These are phyloP conservation scores for Lagria hirta DNA, from an alignment of 2,888 invertebrate species.

Conservation along the genomic window DNA sequence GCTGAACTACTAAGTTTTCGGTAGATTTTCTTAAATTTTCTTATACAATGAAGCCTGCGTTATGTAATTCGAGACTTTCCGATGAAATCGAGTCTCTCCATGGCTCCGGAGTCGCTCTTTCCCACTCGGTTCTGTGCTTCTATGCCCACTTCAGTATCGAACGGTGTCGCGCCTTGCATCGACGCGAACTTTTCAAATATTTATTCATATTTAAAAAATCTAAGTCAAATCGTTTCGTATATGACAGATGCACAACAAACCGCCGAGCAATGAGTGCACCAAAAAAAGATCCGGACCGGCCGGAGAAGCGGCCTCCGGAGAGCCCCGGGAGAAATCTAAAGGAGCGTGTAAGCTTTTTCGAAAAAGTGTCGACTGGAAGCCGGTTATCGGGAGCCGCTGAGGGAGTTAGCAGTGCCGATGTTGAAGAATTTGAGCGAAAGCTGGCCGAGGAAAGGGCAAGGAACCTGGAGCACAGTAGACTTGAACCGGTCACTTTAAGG, in stretches of 20 bases:
- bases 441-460: constrained; percentile 40
- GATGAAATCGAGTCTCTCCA: constrained; percentile 38
- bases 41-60: no score
- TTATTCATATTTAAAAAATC: background rate
- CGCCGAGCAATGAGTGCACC: constrained; percentile 40
- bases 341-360: constrained; percentile 78
- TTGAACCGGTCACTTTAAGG: constrained; percentile 63
- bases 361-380: constrained; percentile 72
- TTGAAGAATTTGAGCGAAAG: constrained; percentile 42
- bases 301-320: constrained; percentile 46
- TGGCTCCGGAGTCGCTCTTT: constrained; percentile 30
- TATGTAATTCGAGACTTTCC: constrained; percentile 29
- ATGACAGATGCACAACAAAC: constrained; percentile 33
- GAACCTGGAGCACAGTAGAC: constrained; percentile 51
- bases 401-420: constrained; percentile 37
- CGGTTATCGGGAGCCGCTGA: constrained; percentile 45
- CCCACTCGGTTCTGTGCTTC: no score
- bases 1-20: no score
- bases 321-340: constrained; percentile 60
- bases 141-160: constrained; percentile 47
- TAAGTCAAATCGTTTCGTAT: constrained; percentile 9
- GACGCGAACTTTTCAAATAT: constrained; percentile 22
- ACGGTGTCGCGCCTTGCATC: constrained; percentile 43
- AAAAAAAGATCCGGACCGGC: constrained; percentile 37
- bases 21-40: no score